Conservation (phyloP, 2,888 invertebrate genomes). For the Caenorhabditis panamensis region DNA sequence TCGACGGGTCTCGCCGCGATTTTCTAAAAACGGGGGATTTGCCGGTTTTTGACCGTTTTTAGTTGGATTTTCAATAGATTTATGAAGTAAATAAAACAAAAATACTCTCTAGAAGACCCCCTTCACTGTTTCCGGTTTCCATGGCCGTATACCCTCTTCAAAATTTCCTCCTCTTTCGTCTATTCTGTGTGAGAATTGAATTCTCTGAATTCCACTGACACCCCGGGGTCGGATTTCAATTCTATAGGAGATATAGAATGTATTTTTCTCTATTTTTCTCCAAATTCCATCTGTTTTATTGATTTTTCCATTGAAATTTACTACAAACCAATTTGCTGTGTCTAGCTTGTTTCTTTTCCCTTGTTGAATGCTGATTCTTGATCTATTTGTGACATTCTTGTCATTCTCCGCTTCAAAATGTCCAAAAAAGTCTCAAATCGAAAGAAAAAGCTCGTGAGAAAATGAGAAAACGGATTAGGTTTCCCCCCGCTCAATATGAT, state of each 20-base stretch:
- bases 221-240: conserved; percentile 30
- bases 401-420: not conserved
- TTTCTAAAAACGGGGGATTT: not conserved
- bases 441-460: not conserved
- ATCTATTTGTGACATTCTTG: too few relatives aligned
- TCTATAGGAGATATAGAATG: not conserved
- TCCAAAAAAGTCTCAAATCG: not conserved
- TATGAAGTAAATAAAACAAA: not conserved
- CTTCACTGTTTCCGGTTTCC: not conserved
- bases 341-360: too few relatives aligned
- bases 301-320: conserved; percentile 1
- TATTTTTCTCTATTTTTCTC: conserved; percentile 1
- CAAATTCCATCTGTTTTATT: conserved; percentile 11
- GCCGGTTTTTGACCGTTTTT: not conserved
- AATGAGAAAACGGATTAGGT: not conserved
- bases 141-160: not conserved
- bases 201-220: not conserved
- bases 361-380: too few relatives aligned
- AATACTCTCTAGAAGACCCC: not conserved
- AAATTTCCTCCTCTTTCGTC: conserved; percentile 31
- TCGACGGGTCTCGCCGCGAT: not conserved
- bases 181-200: not conserved
- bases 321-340: too few relatives aligned
- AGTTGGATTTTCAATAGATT: not conserved
- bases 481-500: not conserved